These are phyloP conservation scores for Erannis defoliaria DNA, from an alignment of 2,888 invertebrate genomes.

Conservation along the genomic window DNA sequence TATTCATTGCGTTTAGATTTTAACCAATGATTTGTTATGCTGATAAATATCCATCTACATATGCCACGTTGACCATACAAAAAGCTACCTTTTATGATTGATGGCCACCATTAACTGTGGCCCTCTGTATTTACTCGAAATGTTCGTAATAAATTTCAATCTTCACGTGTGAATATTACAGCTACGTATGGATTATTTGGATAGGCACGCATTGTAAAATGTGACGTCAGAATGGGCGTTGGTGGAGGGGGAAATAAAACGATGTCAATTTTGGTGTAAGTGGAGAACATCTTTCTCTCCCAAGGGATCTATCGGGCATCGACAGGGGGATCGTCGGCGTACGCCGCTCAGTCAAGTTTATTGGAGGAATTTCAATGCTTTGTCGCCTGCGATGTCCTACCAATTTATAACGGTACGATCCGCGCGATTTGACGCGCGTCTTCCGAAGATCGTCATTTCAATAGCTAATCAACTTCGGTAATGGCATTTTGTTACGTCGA, in stretches of 20 bases:
- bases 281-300: slow-evolving; percentile 70
- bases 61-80: slow-evolving; percentile 53
- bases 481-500: slow-evolving; percentile 36
- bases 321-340: slow-evolving; percentile 65
- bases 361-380: slow-evolving; percentile 75
- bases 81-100: slow-evolving; percentile 60
- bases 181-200: slow-evolving; percentile 46
- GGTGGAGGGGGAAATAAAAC: slow-evolving; percentile 60
- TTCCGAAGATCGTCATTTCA: slow-evolving; percentile 48
- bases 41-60: slow-evolving; percentile 58
- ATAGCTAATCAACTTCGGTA: slow-evolving; percentile 51
- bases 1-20: slow-evolving; percentile 49
- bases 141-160: slow-evolving; percentile 56
- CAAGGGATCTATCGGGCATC: slow-evolving; percentile 69
- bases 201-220: slow-evolving; percentile 52
- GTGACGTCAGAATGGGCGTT: slow-evolving; percentile 50
- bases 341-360: slow-evolving; percentile 70
- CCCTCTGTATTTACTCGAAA: slow-evolving; percentile 48
- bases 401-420: slow-evolving; percentile 60
- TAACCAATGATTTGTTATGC: slow-evolving; percentile 54
- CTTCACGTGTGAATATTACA: slow-evolving; percentile 29
- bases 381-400: slow-evolving; percentile 67
- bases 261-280: slow-evolving; percentile 70
- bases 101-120: slow-evolving; percentile 55
- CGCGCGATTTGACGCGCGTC: slow-evolving; percentile 31